These are phyloP conservation scores for Pedionomus torquatus DNA, from an alignment of 2,113 vertebrate genomes.

Conservation along the genomic window DNA sequence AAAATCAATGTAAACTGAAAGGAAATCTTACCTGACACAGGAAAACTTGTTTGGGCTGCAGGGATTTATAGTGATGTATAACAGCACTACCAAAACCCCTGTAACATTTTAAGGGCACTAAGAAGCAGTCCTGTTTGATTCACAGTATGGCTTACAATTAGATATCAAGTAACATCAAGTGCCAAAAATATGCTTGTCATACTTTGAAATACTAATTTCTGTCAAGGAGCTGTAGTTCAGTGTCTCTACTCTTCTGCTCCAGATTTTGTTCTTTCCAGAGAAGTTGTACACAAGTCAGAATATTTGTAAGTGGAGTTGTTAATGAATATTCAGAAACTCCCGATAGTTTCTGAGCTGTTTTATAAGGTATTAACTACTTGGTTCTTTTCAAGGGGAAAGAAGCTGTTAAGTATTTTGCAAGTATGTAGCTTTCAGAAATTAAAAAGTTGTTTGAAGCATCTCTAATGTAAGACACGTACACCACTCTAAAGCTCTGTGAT, in stretches of 20 bases:
- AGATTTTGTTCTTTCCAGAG: background rate
- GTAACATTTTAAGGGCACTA: background rate
- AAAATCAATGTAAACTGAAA: background rate
- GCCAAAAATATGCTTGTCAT: background rate
- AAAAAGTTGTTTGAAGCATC: background rate
- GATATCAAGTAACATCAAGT: background rate
- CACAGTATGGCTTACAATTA: background rate
- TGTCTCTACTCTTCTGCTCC: background rate
- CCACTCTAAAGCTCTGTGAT: background rate
- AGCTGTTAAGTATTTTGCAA: background rate
- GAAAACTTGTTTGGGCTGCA: background rate
- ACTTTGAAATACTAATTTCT: background rate
- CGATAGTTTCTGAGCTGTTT: background rate
- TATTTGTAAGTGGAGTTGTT: background rate
- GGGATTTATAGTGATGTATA: background rate
- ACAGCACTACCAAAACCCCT: background rate
- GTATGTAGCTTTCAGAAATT: background rate
- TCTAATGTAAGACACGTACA: accelerated
- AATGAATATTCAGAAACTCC: background rate
- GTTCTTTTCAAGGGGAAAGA: background rate
- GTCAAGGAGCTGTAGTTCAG: background rate
- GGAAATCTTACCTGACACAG: background rate
- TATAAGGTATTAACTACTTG: background rate
- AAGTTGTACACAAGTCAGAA: background rate
- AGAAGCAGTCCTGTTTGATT: background rate